phyloP scores from a whole-genome alignment of 2,888 invertebrate species.

The Choreutis nemorana region DNA sequence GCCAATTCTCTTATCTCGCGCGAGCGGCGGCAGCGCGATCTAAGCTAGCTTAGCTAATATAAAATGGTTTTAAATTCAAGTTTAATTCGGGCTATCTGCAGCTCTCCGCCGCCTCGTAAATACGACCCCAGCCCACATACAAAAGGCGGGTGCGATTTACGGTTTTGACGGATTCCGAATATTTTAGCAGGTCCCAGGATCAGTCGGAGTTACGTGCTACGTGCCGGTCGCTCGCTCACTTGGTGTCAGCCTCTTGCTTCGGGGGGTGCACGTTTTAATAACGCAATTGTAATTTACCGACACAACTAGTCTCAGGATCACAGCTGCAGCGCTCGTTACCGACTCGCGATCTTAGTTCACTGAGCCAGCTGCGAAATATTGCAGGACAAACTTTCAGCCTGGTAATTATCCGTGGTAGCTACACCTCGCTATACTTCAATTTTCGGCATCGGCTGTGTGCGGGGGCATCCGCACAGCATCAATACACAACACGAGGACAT shows the following conservation, averaged over 20 bases:
- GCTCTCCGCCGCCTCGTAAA: slow-evolving; percentile 46
- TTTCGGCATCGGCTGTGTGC: slow-evolving; percentile 23
- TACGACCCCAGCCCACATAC: slow-evolving; percentile 44
- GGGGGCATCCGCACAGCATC: slow-evolving; percentile 36
- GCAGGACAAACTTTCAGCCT: slow-evolving; percentile 6
- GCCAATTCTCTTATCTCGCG: slow-evolving; percentile 86
- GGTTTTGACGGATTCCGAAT: slow-evolving; percentile 59
- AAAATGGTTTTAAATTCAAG: slow-evolving; percentile 68
- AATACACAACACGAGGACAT: slow-evolving; percentile 57
- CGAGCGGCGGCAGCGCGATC: slow-evolving; percentile 66
- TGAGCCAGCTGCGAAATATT: slow-evolving; percentile 7
- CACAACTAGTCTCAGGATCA: slow-evolving; percentile 18
- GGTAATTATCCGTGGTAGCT: too few species aligned
- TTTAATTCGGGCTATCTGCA: slow-evolving; percentile 64
- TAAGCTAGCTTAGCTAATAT: slow-evolving; percentile 67
- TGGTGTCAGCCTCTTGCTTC: slow-evolving; percentile 11
- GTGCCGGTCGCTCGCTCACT: slow-evolving; percentile 19
- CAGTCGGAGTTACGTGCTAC: slow-evolving; percentile 30
- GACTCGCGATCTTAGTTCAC: slow-evolving; percentile 15
- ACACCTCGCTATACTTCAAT: too few species aligned
- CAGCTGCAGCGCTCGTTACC: slow-evolving; percentile 18
- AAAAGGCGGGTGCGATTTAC: slow-evolving; percentile 58
- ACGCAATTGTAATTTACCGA: slow-evolving; percentile 32
- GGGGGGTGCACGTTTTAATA: slow-evolving; percentile 27
- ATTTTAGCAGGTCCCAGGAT: slow-evolving; percentile 41